Percentiles rank a stretch among this genome's conserved stretches.
These are phyloP conservation scores for Drosophila neonasuta DNA, from an alignment of 2,888 invertebrate species.

Conservation along the genomic window DNA sequence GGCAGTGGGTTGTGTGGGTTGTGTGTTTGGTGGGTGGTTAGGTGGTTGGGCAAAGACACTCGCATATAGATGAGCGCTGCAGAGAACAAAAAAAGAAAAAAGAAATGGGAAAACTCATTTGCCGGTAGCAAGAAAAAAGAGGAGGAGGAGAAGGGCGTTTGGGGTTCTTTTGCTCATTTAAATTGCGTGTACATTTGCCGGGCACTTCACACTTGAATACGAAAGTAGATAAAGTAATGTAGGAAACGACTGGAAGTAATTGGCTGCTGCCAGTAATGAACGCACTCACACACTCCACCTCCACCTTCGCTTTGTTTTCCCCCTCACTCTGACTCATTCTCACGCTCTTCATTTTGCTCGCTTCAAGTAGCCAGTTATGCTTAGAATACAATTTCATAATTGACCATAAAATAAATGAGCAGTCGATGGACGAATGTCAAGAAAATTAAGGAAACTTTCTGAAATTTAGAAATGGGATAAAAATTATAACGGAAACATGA, in stretches of 20 bases:
- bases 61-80: slow-evolving; percentile 50
- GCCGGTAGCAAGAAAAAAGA: slow-evolving; percentile 58
- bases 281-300: slow-evolving; percentile 15
- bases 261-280: slow-evolving; percentile 67
- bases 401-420: slow-evolving; percentile 31
- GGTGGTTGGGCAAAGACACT: slow-evolving; percentile 8
- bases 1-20: slow-evolving; percentile 28
- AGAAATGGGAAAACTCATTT: slow-evolving; percentile 71
- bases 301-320: neutral
- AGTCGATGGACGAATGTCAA: neutral
- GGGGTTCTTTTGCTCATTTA: slow-evolving; percentile 63
- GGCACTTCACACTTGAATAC: slow-evolving; percentile 76
- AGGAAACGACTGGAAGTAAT: slow-evolving; percentile 66
- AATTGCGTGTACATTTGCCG: slow-evolving; percentile 75
- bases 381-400: slow-evolving; percentile 41
- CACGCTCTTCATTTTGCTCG: neutral
- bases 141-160: neutral
- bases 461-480: neutral
- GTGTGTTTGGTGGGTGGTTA: neutral
- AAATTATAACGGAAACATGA: neutral
- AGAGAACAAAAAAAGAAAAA: slow-evolving; percentile 11
- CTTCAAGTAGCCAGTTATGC: neutral
- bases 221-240: slow-evolving; percentile 76
- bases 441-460: neutral
- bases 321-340: neutral